Evolutionary conservation across 2,888 invertebrate species (phyloP).

Genomic region (Lobophora halterata): DNA sequence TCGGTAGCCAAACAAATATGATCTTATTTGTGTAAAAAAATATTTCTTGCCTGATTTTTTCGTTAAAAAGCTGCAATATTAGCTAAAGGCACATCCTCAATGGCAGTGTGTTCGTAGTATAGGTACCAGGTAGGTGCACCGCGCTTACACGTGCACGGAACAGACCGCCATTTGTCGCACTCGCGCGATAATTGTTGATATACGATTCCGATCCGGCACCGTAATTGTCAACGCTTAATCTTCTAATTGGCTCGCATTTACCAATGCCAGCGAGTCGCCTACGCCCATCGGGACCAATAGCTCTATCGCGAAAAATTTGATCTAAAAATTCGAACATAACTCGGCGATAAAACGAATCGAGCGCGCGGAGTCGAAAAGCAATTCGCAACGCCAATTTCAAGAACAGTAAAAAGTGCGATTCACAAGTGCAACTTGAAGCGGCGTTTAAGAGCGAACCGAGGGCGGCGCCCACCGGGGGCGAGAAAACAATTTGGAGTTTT

Average conservation of each 20-base stretch:
- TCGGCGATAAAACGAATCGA: slow-evolving; percentile 49
- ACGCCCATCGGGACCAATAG: slow-evolving; percentile 56
- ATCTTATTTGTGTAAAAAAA: too few species aligned
- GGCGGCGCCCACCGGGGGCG: slow-evolving; percentile 78
- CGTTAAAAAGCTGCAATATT: not conserved
- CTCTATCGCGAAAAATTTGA: slow-evolving; percentile 48
- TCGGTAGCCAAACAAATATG: too few species aligned
- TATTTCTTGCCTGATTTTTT: too few species aligned
- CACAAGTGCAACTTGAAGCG: slow-evolving; percentile 80
- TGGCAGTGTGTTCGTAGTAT: slow-evolving; percentile 27
- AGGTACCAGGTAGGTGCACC: slow-evolving; percentile 36
- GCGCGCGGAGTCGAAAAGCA: slow-evolving; percentile 64
- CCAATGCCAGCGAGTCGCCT: slow-evolving; percentile 73
- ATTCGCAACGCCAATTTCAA: slow-evolving; percentile 75
- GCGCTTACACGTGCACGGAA: slow-evolving; percentile 62
- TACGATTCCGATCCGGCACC: slow-evolving; percentile 76
- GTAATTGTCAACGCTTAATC: slow-evolving; percentile 81
- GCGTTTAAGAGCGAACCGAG: slow-evolving; percentile 79
- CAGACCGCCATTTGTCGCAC: slow-evolving; percentile 74
- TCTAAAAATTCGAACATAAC: slow-evolving; percentile 41
- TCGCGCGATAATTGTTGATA: slow-evolving; percentile 80
- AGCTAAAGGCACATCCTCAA: slow-evolving; percentile 4
- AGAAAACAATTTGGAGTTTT: slow-evolving; percentile 80
- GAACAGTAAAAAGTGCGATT: slow-evolving; percentile 80
- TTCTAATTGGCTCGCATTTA: slow-evolving; percentile 80